Conservation (phyloP, 2,113 vertebrate genomes). For the Gorilla gorilla region DNA sequence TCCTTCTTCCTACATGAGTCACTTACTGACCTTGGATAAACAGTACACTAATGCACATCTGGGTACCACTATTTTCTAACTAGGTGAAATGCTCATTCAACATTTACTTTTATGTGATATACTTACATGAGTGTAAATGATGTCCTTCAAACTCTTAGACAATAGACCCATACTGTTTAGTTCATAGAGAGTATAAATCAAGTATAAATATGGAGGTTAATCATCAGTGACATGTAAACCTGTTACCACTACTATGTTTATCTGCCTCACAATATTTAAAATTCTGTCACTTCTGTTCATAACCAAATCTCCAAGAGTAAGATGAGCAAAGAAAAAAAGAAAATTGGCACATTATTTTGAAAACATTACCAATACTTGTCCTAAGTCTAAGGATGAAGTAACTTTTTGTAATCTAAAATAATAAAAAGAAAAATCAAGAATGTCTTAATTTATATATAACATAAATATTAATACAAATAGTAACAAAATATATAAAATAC, state of each 20-base stretch:
- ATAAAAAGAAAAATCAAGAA: background rate
- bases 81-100: background rate
- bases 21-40: background rate
- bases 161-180: background rate
- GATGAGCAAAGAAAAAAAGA: background rate
- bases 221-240: background rate
- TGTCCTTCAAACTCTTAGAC: background rate
- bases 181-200: background rate
- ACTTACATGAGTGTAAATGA: background rate
- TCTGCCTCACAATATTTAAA: constrained; percentile 1
- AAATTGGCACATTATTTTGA: background rate
- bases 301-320: background rate
- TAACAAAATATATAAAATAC: constrained; percentile 67
- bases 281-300: background rate
- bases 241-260: background rate
- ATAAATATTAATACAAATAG: constrained; percentile 69
- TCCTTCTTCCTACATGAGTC: background rate
- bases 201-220: background rate
- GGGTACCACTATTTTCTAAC: background rate
- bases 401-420: background rate
- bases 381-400: background rate
- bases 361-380: background rate
- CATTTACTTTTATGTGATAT: background rate
- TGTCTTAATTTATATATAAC: background rate
- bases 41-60: background rate